phyloP scores from a whole-genome alignment of 2,888 invertebrate genomes.

The Cyrtodaria siliqua region DNA sequence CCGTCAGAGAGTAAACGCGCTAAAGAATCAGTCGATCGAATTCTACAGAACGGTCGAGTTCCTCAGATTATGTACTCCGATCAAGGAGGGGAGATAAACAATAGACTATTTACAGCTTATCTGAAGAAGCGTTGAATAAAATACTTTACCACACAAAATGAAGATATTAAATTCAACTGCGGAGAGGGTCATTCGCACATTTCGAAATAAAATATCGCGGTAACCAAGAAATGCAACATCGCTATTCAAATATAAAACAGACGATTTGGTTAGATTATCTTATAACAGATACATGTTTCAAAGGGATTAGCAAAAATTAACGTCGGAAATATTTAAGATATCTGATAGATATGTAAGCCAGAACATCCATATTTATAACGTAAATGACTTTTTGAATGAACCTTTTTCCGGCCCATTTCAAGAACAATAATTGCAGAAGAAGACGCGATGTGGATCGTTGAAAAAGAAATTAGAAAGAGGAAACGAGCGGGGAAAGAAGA shows the following conservation, averaged over 20 bases:
- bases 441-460: background rate
- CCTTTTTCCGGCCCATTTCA: background rate
- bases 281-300: conserved; percentile 40
- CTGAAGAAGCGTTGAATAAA: conserved; percentile 1
- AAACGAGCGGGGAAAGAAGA: conserved; percentile 1
- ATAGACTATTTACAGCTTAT: conserved; percentile 1
- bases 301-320: conserved; percentile 57
- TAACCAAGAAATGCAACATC: conserved; percentile 7
- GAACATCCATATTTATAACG: background rate
- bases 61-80: conserved; percentile 10
- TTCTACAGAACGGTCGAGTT: background rate
- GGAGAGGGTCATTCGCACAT: conserved; percentile 11
- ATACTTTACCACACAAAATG: conserved; percentile 22
- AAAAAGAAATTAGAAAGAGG: conserved; percentile 13
- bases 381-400: background rate
- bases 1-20: conserved; percentile 16
- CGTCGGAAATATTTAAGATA: conserved; percentile 45
- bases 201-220: conserved; percentile 13
- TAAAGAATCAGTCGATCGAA: conserved; percentile 1
- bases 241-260: conserved; percentile 38
- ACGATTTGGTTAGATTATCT: conserved; percentile 38
- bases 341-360: conserved; percentile 13
- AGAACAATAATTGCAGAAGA: no score
- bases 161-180: background rate
- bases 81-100: conserved; percentile 20